Conservation (phyloP, 2,797 vertebrate genomes). For the Eulemur mongoz region DNA sequence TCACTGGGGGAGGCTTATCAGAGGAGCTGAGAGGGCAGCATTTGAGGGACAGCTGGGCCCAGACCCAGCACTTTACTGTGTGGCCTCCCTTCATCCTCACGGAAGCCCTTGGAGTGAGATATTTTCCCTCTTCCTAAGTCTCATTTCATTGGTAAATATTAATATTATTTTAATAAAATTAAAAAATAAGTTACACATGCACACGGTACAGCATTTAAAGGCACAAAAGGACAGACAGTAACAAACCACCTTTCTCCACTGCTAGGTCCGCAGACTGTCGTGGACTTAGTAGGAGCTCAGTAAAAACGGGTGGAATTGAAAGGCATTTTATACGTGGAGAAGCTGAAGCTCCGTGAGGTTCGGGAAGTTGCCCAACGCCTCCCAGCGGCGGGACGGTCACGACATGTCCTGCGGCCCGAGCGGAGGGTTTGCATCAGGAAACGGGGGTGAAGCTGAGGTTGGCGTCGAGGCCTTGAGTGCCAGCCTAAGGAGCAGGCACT, state of each 20-base stretch:
- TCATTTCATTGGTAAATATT: neutral
- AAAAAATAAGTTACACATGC: neutral
- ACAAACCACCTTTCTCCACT: neutral
- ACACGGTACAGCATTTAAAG: neutral
- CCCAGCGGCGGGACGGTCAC: neutral
- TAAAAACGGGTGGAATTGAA: accelerated
- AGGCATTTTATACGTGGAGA: accelerated
- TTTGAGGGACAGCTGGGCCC: accelerated
- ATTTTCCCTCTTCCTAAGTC: too few relatives aligned
- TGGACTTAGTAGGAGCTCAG: accelerated
- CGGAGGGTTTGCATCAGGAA: neutral
- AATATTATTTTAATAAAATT: neutral
- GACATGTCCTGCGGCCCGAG: accelerated
- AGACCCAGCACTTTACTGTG: accelerated
- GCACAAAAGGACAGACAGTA: neutral
- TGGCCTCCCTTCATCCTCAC: neutral
- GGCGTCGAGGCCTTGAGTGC: neutral
- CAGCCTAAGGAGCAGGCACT: neutral
- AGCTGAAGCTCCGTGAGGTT: neutral
- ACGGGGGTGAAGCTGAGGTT: accelerated
- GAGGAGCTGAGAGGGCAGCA: neutral
- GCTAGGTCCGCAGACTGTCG: accelerated
- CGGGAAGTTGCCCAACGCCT: accelerated
- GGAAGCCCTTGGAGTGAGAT: neutral
- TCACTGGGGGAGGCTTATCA: accelerated